Evolutionary conservation across 2,888 invertebrate species (phyloP), one percentile per base, ranked within the genome.

Genomic region (Timema cristinae): DNA sequence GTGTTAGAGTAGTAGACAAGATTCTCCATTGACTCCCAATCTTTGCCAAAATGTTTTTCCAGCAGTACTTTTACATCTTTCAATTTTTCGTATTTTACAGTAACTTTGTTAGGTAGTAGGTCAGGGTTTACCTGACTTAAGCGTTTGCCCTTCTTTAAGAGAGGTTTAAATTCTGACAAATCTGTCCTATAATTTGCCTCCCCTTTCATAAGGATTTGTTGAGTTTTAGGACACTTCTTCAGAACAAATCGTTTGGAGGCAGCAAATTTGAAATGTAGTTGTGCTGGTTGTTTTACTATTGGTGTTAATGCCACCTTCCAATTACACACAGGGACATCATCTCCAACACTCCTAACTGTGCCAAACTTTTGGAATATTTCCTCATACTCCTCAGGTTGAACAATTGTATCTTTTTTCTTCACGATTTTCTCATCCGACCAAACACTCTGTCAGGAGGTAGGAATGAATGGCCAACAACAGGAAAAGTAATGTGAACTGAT

Each of bases 221-320:
- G n/a, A n/a, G n/a, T n/a, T n/a, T n/a, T n/a, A n/a, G n/a, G 59
- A 9, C n/a, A 16, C 59, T n/a, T 59, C 59, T 16, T 59, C 15
- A n/a, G 1, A 59, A 59, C 59, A 13, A 59, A 59, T 59, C 6
- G 59, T 59, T 59, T n/a, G 15, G 59, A 59, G 59, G 59, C 59
- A 59, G 1, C 59, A 59, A 59, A 59, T n/a, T 59, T 59, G 59
- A 59, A 59, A 59, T 59, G 59, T 32, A n/a, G 59, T 59, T 59
- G 59, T 15, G 59, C 8, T 16, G 15, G 59, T 32, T 59, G n/a
- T 56, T 56, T 56, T 56, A 56, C 16, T n/a, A 56, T 16, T 56
- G 56, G 56, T 13, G 56, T 56, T 56, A 56, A 11, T 56, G 0
- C 56, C 32, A 8, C 56, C 13, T 56, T 56, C 56, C 56, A 56